Base-by-base conservation (phyloP, 2,113 vertebrate genomes). In the Phyllostomus discolor region DNA sequence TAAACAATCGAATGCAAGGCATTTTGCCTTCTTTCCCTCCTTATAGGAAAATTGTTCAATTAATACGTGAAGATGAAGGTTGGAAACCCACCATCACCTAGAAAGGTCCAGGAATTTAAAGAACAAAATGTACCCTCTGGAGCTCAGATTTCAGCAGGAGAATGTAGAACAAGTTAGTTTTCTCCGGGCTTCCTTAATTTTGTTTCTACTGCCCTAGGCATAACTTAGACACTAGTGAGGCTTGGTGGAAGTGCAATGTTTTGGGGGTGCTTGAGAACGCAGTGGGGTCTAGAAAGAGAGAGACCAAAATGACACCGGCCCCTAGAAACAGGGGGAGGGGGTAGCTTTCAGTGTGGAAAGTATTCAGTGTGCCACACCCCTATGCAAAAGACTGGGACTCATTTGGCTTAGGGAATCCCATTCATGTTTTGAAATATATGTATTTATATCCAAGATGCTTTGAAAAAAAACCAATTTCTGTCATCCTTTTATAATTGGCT, bases 111-210 rank as follows among this genome's bases (percentile, higher is more conserved):
- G n/a, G 50, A 78, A 66, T 91, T 70, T 59, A 81, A 84, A 89
- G 82, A 91, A 73, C 73, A 59, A 64, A 33, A 48, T 82, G 10
- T 80, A 26, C 17, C 70, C 11, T 72, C 87, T 94, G 38, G 48
- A 41, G 92, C 73, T 96, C 20, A 4, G 70, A 79, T 54, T 43
- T 31, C 33, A 86, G 64, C 76, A 12, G 72, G 59, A 92, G 19
- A 88, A n/a, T 35, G 43, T 19, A 83, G 41, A 67, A 8, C 41
- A 70, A 33, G 82, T 75, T 90, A 22, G 85, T 86, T 86, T 90
- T 50, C 72, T 95, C 52, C 20, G 24, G 91, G 48, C 76, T 96
- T 95, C 66, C 87, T 96, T 97, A 76, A 88, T 95, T 76, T 96
- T 89, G n/a, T 78, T 48, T 26, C 86, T 66, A 46, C 26, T 94